Evolutionary conservation across 2,888 invertebrate species (phyloP), one percentile per base, ranked within the genome.

Genomic region (Diarsia dahlii): DNA sequence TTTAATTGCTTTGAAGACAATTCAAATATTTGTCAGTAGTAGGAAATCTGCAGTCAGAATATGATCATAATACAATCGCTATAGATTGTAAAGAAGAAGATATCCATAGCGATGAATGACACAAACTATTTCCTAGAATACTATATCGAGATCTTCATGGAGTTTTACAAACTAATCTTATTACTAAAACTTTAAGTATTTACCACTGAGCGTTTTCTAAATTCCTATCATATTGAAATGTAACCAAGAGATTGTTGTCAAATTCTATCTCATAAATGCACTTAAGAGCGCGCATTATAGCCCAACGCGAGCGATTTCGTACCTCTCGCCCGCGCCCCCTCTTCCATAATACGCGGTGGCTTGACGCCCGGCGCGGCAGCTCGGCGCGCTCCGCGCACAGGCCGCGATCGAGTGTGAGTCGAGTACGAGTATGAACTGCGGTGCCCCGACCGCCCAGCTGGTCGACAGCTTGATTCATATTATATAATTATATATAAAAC

Each of bases 121-220:
- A 39, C 62, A 39, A 20, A 46, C n/a, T 52, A 18, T 62, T 52
- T 28, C 20, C 23, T 52, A 28, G 46, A 45, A 48, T 66, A 67
- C 54, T 46, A n/a, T 56, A 34, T 48, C 48, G 39, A 64, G 78
- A 68, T 77, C 63, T 58, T 45, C n/a, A 48, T 39, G 15, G 23
- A 58, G 50, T 64, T 20, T 34, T 20, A 23, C 20, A 63, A 52
- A 62, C 39, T 52, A 52, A 34, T 64, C 20, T 62, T 28, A 23
- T 71, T 54, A 79, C 65, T 12, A 62, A 79, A 70, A 60, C 39
- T 48, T 10, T 23, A 65, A 45, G 23, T 39, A 15, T 39, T 28
- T 34, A 39, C 10, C n/a, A 48, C 34, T 23, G 34, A 39, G 23
- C 5, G 13, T 67, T 54, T 52, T 68, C 3, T 13, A 52, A 56